Conservation (phyloP, 2,888 invertebrate species). For the Ichneumon xanthorius region DNA sequence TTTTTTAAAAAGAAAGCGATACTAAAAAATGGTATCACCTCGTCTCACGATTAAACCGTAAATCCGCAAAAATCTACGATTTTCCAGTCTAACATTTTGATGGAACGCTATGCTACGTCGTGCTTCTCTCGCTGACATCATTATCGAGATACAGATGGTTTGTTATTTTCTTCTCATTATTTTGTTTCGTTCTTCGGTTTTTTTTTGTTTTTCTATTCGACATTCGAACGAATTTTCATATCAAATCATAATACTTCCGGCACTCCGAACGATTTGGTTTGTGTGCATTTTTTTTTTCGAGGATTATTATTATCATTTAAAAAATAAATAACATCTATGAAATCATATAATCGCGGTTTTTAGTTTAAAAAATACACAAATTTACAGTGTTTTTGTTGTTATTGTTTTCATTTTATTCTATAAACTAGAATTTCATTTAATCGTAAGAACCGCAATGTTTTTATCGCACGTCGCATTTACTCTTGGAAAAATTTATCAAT, state of each 20-base stretch:
- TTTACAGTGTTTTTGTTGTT: constrained; percentile 69
- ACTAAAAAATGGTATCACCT: constrained; percentile 36
- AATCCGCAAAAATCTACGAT: constrained; percentile 15
- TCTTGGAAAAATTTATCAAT: constrained; percentile 41
- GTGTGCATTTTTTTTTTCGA: constrained; percentile 31
- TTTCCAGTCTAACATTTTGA: constrained; percentile 25
- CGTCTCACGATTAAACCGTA: constrained; percentile 26
- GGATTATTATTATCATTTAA: constrained; percentile 57
- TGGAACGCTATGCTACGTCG: constrained; percentile 14
- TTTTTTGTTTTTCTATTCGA: not conserved
- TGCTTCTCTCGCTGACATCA: constrained; percentile 10
- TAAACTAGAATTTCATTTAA: constrained; percentile 57
- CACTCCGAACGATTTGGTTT: constrained; percentile 36
- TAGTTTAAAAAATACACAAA: constrained; percentile 71
- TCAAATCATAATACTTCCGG: constrained; percentile 60
- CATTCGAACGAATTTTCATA: constrained; percentile 20
- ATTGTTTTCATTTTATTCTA: constrained; percentile 25
- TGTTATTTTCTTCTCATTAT: not conserved
- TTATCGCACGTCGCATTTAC: constrained; percentile 35
- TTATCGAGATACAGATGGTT: constrained; percentile 11
- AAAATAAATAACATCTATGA: constrained; percentile 76
- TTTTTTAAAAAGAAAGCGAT: constrained; percentile 41
- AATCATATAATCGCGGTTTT: constrained; percentile 70
- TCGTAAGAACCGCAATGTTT: constrained; percentile 44
- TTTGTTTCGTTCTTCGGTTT: not conserved